Evolutionary conservation across 2,113 vertebrate genomes (phyloP), one percentile per base, ranked within the genome.

Genomic region (Phalacrocorax brasilianus): DNA sequence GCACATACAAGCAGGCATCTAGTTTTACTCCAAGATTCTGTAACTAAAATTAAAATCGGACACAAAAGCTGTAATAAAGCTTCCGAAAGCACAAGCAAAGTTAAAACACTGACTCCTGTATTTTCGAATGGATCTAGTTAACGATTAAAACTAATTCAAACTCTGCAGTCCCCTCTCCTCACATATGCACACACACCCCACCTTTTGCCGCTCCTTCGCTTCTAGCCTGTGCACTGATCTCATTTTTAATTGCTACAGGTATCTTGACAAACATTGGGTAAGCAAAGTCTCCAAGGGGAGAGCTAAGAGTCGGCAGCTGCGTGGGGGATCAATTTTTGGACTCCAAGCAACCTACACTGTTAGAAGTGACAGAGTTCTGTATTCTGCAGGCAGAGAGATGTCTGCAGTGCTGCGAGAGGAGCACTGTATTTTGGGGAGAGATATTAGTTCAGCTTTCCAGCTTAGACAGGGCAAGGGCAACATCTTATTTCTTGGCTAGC

Each of bases 21-120:
- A 81, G 77, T 47, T 92, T 85, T 50, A 78, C 9, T 59, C 56
- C 42, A 74, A 44, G 52, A 38, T 49, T 59, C 70, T 27, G 19
- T 8, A 75, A 70, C 73, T 85, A 73, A 53, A 95, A 85, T 56
- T 56, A 75, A 89, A 91, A 67, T 17, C 0, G 20, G 68, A 17
- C 65, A 59, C 42, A 83, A 79, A 92, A 92, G 81, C 87, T 63
- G 50, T 18, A 94, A 74, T 10, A 74, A 88, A 71, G 70, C 74
- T 52, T 35, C 88, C 68, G 66, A 76, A 87, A 85, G 52, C 56
- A 52, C 56, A 62, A 45, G 23, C 79, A 55, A 24, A 65, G 32
- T 14, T 2, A 21, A 47, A 35, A 6, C 12, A 47, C 2, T 9
- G 47, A 55, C 14, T 35, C 38, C 49, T 45, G 55, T 15, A 10